Conservation (phyloP, 2,888 invertebrate species). For the Fabriciana adippe region DNA sequence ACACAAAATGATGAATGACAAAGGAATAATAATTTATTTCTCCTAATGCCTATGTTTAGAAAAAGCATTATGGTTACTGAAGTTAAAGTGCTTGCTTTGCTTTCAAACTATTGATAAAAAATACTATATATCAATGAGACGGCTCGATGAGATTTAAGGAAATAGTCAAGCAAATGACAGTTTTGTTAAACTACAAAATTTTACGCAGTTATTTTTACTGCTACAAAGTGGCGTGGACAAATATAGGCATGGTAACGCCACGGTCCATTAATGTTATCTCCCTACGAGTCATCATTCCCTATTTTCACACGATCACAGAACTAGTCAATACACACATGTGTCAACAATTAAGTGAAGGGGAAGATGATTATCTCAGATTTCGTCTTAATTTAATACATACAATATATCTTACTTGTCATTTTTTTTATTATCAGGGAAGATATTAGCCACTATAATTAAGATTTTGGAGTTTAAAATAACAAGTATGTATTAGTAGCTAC, state of each 20-base stretch:
- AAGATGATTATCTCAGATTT: constrained; percentile 39
- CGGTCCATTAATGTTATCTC: constrained; percentile 54
- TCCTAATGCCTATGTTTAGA: neutral
- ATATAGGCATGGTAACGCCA: constrained; percentile 49
- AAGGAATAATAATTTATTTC: neutral
- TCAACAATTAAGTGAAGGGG: constrained; percentile 62
- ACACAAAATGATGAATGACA: neutral
- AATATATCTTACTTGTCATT: constrained; percentile 23
- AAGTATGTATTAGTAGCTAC: no score
- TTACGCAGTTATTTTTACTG: constrained; percentile 11
- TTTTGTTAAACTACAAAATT: constrained; percentile 18
- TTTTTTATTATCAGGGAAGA: neutral
- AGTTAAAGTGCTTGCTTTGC: neutral
- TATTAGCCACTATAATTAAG: neutral
- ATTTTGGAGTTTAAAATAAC: no score
- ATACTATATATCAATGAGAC: neutral
- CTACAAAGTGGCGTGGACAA: constrained; percentile 18
- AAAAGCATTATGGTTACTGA: neutral
- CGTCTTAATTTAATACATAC: constrained; percentile 35
- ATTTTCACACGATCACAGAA: constrained; percentile 66
- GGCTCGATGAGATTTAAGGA: neutral
- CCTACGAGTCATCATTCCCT: constrained; percentile 50
- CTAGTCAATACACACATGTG: constrained; percentile 62
- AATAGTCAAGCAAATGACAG: neutral
- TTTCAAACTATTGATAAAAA: neutral